These are phyloP conservation scores for Paratrypauchen microcephalus DNA, from an alignment of 2,797 vertebrate species.

Conservation along the genomic window DNA sequence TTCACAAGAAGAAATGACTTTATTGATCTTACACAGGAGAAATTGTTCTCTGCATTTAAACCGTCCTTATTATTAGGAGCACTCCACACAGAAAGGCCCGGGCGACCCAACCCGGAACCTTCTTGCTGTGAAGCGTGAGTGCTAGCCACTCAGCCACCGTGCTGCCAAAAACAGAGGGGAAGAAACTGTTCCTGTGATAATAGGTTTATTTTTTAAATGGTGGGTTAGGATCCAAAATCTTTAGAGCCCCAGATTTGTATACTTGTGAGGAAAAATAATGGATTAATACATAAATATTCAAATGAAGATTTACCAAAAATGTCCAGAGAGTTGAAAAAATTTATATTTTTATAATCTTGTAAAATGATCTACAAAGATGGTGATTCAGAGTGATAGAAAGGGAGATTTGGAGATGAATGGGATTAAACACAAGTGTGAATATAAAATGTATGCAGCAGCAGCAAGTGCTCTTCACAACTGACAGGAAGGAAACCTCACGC, in stretches of 20 bases:
- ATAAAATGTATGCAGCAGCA: slow-evolving; percentile 47
- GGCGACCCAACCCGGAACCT: too few species aligned
- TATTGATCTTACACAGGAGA: too few species aligned
- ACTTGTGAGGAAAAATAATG: neutral
- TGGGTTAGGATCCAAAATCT: neutral
- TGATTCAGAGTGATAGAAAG: slow-evolving; percentile 24
- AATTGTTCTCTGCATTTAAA: too few species aligned
- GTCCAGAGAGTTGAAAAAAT: too few species aligned
- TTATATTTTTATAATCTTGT: neutral
- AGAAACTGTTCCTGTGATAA: neutral
- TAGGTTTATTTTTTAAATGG: neutral
- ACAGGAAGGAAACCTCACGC: slow-evolving; percentile 43
- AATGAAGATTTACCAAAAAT: too few species aligned
- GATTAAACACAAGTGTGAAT: slow-evolving; percentile 50
- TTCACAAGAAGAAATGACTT: too few species aligned
- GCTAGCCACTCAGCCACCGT: too few species aligned
- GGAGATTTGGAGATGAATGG: slow-evolving; percentile 32
- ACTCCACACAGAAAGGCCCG: too few species aligned
- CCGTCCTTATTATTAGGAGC: too few species aligned
- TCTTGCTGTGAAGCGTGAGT: too few species aligned
- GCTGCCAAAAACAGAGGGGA: neutral
- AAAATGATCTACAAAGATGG: slow-evolving; percentile 22
- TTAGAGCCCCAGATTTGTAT: neutral
- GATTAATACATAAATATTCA: slow-evolving; percentile 26
- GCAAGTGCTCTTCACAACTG: slow-evolving; percentile 48